Percentiles rank a stretch among this genome's conserved stretches.
Evolutionary conservation across 1,140 invertebrate species (phyloP).

Genomic region (Lepidurus couesii): DNA sequence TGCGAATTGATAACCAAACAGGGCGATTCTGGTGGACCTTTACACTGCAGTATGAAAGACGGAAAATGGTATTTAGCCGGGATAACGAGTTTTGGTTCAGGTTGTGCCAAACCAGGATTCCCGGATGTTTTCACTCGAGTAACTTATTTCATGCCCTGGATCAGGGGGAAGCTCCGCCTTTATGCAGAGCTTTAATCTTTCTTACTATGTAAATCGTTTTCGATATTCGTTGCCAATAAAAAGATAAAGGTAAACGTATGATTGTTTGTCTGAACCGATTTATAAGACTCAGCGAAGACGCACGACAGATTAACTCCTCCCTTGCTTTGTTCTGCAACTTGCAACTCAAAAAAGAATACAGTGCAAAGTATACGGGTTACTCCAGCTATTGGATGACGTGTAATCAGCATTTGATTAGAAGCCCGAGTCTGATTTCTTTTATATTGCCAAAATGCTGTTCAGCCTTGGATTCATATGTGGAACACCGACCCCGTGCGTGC

Average conservation of each 20-base stretch:
- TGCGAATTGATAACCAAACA: constrained; percentile 44
- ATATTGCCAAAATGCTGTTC: not conserved
- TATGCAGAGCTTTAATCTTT: not conserved
- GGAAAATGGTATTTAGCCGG: constrained; percentile 81
- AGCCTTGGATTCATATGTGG: not conserved
- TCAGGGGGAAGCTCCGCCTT: constrained; percentile 45
- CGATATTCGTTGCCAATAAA: not conserved
- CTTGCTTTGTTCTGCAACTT: not conserved
- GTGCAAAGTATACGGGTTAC: not conserved
- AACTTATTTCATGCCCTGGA: constrained; percentile 79
- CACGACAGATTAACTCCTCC: not conserved
- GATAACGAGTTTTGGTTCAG: constrained; percentile 79
- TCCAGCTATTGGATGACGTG: not conserved
- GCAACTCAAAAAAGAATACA: not conserved
- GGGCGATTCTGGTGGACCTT: constrained; percentile 78
- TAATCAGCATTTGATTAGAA: constrained; percentile 5
- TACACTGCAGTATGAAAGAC: constrained; percentile 65
- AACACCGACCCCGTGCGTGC: not conserved
- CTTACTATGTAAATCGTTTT: not conserved
- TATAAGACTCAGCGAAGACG: too few relatives aligned
- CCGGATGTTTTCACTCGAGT: constrained; percentile 56
- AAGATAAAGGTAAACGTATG: not conserved
- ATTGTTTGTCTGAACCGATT: not conserved
- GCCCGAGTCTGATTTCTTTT: not conserved
- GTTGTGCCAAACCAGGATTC: constrained; percentile 67